A percentile compares a stretch with the other conserved stretches of the same genome.
These are phyloP conservation scores for Malurus elegans DNA, from an alignment of 2,113 vertebrate species.

Conservation along the genomic window DNA sequence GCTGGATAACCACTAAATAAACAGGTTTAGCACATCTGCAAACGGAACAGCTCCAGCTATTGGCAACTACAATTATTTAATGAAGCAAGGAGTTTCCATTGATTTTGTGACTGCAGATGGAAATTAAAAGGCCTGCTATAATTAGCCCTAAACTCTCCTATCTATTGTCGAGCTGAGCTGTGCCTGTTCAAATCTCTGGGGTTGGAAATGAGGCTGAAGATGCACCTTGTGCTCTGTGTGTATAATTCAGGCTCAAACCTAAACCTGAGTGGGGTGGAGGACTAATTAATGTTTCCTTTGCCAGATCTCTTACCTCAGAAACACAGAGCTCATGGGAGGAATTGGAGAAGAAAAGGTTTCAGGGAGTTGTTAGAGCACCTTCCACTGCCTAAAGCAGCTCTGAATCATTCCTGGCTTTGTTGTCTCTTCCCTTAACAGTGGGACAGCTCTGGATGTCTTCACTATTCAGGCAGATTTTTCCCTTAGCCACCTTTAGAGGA, in stretches of 20 bases:
- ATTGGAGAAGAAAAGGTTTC: background rate
- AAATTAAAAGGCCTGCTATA: slow-evolving; percentile 43
- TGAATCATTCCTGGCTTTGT: background rate
- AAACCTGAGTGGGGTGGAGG: background rate
- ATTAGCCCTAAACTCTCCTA: slow-evolving; percentile 36
- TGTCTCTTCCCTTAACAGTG: background rate
- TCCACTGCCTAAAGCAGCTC: background rate
- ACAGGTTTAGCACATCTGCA: background rate
- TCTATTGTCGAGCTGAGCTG: background rate
- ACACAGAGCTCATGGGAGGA: background rate
- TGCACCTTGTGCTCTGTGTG: background rate
- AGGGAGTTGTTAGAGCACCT: background rate
- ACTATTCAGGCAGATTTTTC: background rate
- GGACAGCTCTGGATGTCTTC: background rate
- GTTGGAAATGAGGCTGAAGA: background rate
- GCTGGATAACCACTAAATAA: background rate
- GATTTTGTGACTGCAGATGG: slow-evolving; percentile 49
- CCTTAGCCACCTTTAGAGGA: background rate
- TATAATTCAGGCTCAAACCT: background rate
- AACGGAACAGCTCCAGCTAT: background rate
- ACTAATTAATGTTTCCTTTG: background rate
- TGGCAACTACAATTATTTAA: slow-evolving; percentile 46
- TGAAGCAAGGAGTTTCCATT: slow-evolving; percentile 30
- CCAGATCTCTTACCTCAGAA: background rate
- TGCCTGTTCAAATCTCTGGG: background rate